Evolutionary conservation across 2,113 vertebrate genomes (phyloP), one percentile per base, ranked within the genome.

Genomic region (Rutilus rutilus): DNA sequence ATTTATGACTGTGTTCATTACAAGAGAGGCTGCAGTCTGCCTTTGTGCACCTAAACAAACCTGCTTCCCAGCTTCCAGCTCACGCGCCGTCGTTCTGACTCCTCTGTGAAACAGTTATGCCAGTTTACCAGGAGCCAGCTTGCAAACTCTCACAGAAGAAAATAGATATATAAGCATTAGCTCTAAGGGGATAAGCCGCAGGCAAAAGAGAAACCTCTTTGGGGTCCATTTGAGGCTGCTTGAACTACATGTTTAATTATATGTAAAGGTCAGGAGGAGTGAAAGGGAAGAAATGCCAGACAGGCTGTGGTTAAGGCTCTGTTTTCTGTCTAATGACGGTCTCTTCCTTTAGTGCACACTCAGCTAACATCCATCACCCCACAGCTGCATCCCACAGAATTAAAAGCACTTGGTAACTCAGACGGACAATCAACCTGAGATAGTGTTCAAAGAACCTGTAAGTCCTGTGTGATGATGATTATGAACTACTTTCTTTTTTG

Each of bases 1-100:
- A 94, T 95, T 95, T 94, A 94, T 94, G 93, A 94, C 92, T 87
- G 91, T 89, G 92, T 93, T 94, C 94, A 93, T 94, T 94, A 94
- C 89, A 90, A 91, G 90, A 69, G 92, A 82, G 64, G 23, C 36
- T 79, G 76, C 52, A 73, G 65, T 71, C 76, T 80, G 77, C 77
- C 85, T 30, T 60, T 59, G 64, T 77, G 73, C 36, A 60, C 27
- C 71, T 82, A 80, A 65, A 65, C 42, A 77, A 85, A 73, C 82
- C 86, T 84, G 39, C 64, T 73, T 59, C 3, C 52, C 23, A 23
- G 79, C 30, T 69, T 78, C 64, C 33, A 54, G 67, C 36, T 84
- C 62, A 33, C 52, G 33, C 7, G 0, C 17, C 1, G 5, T 15
- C 33, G 8, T 77, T 60, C 47, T 52, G 57, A 54, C 47, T 75